Base-by-base conservation (phyloP, 2,113 vertebrate genomes). In the Tiliqua scincoides region DNA sequence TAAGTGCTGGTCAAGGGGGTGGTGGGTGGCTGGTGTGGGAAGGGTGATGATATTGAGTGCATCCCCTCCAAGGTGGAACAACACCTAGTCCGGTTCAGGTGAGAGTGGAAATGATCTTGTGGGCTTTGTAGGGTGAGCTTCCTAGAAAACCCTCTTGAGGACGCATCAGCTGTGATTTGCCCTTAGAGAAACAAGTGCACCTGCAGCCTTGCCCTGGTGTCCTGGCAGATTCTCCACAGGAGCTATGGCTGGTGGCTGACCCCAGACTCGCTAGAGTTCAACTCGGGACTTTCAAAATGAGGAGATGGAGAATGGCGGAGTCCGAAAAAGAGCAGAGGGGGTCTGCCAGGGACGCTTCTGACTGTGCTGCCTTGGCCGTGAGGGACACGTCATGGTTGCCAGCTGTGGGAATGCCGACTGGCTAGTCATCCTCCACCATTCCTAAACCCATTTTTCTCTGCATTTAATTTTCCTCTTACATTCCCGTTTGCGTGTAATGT, bases 401-500 rank as follows among this genome's bases (percentile, higher is more conserved):
- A 23, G n/a, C n/a, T n/a, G n/a, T 74, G 85, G 68, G 32, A 20
- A 54, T 65, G 10, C 21, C 2, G 25, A 72, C 20, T 89, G 88
- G 87, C 90, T 84, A 35, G 0, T 87, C 85, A 91, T 93, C 86
- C 95, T 94, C 94, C 87, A 91, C 88, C 95, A 94, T 94, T 88
- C 89, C 78, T 91, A 77, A 90, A 92, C 89, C 62, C 88, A 88
- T 96, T 95, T 94, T 95, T 89, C 88, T 95, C 79, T 93, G 89
- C 74, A 87, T 94, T 93, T 96, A 92, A 94, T 95, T 96, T 94
- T 95, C 93, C 93, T 94, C 94, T 93, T 93, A 76, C 96, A 94
- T 97, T 91, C 93, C 96, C 95, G 95, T 96, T 93, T 96, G 91
- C 96, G 93, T 94, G 92, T 95, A 94, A 95, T 96, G 94, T 95